A percentile compares a stretch with the other conserved stretches of the same genome.
phyloP scores from a whole-genome alignment of 2,888 invertebrate genomes.

The Hemaris fuciformis region DNA sequence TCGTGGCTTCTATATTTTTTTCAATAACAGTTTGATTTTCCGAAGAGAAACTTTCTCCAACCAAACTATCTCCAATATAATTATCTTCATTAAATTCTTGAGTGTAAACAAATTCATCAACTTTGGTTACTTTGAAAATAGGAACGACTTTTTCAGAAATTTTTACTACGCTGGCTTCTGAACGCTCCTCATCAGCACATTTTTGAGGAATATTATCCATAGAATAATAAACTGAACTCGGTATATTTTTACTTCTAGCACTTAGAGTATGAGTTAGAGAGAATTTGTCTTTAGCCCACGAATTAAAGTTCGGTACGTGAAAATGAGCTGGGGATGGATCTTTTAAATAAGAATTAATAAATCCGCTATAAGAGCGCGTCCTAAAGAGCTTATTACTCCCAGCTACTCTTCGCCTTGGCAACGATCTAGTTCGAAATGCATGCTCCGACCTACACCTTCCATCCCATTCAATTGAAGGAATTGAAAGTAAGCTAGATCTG shows the following conservation, averaged over 20 bases:
- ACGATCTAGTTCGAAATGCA: constrained; percentile 48
- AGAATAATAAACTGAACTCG: constrained; percentile 42
- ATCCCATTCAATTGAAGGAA: constrained; percentile 70
- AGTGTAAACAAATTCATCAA: constrained; percentile 64
- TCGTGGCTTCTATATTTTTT: constrained; percentile 30
- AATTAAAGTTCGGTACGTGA: constrained; percentile 64
- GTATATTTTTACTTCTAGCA: not conserved
- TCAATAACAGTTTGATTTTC: constrained; percentile 53
- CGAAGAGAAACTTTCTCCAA: constrained; percentile 57
- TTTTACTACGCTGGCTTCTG: constrained; percentile 39
- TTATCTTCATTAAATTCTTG: constrained; percentile 74
- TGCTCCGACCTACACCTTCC: constrained; percentile 52
- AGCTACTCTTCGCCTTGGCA: constrained; percentile 43
- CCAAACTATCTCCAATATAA: constrained; percentile 62
- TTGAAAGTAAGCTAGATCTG: constrained; percentile 61
- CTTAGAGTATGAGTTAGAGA: not conserved
- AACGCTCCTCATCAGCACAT: constrained; percentile 39
- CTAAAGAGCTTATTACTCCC: constrained; percentile 45
- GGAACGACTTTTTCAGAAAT: constrained; percentile 50
- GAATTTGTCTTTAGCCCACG: constrained; percentile 40
- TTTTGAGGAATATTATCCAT: constrained; percentile 57
- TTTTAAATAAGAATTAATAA: constrained; percentile 60
- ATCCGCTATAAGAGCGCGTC: constrained; percentile 68
- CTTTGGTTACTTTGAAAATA: constrained; percentile 45
- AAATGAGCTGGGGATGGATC: constrained; percentile 68